Percentiles rank a stretch among this genome's conserved stretches.
These are phyloP conservation scores for Apis florea DNA, from an alignment of 1,140 invertebrate species.

Conservation along the genomic window DNA sequence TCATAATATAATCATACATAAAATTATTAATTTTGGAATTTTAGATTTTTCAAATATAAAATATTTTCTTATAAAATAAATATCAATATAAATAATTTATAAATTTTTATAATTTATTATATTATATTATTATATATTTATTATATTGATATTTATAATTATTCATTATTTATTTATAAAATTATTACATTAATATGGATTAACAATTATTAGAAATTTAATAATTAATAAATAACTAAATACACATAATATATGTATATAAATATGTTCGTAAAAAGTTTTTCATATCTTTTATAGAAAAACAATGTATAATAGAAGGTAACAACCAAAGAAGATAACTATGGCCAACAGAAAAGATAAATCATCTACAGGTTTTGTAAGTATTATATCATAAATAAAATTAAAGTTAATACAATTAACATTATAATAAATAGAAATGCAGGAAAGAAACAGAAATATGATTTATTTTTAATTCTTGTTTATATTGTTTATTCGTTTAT, in stretches of 20 bases:
- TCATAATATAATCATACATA: background rate
- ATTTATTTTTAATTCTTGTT: too few species aligned
- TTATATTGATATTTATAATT: too few species aligned
- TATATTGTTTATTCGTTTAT: too few species aligned
- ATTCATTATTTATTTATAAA: background rate
- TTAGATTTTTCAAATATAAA: constrained; percentile 29
- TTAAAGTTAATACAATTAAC: background rate
- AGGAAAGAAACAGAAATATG: background rate
- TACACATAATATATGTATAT: too few species aligned
- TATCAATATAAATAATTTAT: background rate
- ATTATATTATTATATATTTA: too few species aligned
- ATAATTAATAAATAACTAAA: too few species aligned
- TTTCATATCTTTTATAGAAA: constrained; percentile 16
- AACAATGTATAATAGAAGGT: constrained; percentile 49
- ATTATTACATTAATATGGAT: too few species aligned
- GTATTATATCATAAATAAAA: constrained; percentile 25
- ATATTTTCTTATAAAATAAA: background rate
- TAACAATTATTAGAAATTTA: background rate
- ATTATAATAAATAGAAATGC: background rate
- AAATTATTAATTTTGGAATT: background rate
- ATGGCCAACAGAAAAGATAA: constrained; percentile 71
- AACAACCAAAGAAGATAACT: constrained; percentile 37
- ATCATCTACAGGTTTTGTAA: constrained; percentile 66
- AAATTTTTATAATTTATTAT: too few species aligned
- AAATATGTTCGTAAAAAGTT: background rate